phyloP scores from a whole-genome alignment of 2,797 vertebrate genomes.

The Arctocebus calabarensis region DNA sequence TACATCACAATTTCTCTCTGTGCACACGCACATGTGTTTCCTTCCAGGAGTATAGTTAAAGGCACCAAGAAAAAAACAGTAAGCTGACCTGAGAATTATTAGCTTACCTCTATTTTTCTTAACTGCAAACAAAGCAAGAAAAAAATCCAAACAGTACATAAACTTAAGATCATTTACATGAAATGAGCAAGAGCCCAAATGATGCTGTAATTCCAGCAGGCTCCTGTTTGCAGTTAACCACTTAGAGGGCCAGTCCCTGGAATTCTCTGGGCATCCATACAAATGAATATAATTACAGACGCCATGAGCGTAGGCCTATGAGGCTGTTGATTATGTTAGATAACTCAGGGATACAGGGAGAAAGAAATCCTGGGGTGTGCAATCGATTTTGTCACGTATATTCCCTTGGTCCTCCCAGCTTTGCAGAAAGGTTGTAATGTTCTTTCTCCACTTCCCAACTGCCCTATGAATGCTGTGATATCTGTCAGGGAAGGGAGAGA shows the following conservation, averaged over 20 bases:
- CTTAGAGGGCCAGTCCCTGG: slow-evolving; percentile 35
- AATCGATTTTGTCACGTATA: slow-evolving; percentile 27
- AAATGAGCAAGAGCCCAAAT: slow-evolving; percentile 17
- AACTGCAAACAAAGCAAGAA: slow-evolving; percentile 38
- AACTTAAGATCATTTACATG: background rate
- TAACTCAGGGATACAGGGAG: slow-evolving; percentile 20
- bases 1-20: background rate
- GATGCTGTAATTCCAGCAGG: slow-evolving; percentile 12
- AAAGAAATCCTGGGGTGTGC: slow-evolving; percentile 37
- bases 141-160: background rate
- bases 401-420: slow-evolving; percentile 32
- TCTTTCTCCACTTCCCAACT: slow-evolving; percentile 17
- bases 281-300: slow-evolving; percentile 75
- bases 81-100: slow-evolving; percentile 54
- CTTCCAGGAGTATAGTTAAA: slow-evolving; percentile 39
- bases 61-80: slow-evolving; percentile 1
- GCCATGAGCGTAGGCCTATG: background rate
- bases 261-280: slow-evolving; percentile 56
- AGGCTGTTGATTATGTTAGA: slow-evolving; percentile 26
- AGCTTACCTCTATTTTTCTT: slow-evolving; percentile 28
- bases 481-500: slow-evolving; percentile 28
- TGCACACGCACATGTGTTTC: background rate
- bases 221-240: slow-evolving; percentile 45
- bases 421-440: background rate
- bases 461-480: background rate